Evolutionary conservation across 2,797 vertebrate genomes (phyloP), one percentile per base, ranked within the genome.

Genomic region (Gymnothorax reevesii): DNA sequence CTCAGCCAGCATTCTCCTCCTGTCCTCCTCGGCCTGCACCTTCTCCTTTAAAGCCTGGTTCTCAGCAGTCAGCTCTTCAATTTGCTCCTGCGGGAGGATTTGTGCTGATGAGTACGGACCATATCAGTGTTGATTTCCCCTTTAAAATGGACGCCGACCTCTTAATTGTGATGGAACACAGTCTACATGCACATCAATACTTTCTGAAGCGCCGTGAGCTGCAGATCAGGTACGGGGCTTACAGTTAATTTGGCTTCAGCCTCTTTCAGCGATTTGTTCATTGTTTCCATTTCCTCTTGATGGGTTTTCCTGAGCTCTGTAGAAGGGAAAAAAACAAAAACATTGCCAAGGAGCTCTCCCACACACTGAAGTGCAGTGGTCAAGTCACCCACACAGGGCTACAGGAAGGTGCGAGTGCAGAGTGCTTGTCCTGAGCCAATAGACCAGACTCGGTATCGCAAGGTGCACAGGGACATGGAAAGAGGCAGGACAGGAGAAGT

Each of bases 301-400:
- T 98, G 96, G 83, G 89, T 89, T 57, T 86, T 95, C 93, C 95
- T 97, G 90, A 99, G 93, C 87, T 98, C 98, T 99, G 54, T 93
- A 94, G 33, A 42, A 2, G 33, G 91, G 86, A 64, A 85, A 86
- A 69, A 89, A 22, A 82, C 73, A 86, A 1, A 55, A 0, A 9
- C 83, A 83, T 42, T 33, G 7, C 52, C n/a, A 22, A 1, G n/a
- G 22, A 66, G 20, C 2, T 20, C 62, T 66, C 80, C 5, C 4
- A 49, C 42, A 0, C 73, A 10, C 73, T 7, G 3, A 77, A 13
- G 10, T 3, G 73, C 12, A 42, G 42, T 33, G 17, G 25, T 33
- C 27, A 7, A 42, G 15, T 4, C 73, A 17, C 33, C 7, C 73
- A 77, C 13, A 77, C 25, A 13, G 10, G 15, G 75, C n/a, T 54